Base-by-base conservation (phyloP, 2,888 invertebrate genomes). In the Sipha maydis region DNA sequence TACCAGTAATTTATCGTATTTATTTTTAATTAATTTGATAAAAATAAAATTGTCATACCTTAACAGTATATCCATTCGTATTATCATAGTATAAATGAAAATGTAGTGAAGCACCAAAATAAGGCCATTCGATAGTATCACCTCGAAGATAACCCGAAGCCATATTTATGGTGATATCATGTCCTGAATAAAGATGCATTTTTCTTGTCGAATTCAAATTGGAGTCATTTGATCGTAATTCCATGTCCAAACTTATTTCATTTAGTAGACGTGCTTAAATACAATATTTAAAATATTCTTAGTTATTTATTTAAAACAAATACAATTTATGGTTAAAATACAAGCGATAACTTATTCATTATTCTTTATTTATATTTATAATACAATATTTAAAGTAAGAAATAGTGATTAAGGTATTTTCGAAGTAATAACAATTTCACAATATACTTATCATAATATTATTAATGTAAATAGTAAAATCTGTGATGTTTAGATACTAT, bases 121-220 rank as follows among this genome's bases (percentile, higher is more conserved):
- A 17, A 9, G 61, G n/a, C 4, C 21, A 9, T 11, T 75, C 38
- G 41, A 82, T 31, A 11, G 11, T 17, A 67, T 75, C 31, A 7
- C 31, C 19, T 11, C 4, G 34, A 34, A 88, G 25, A 88, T 76
- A 48, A 11, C 11, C 21, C 67, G 41, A 31, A 48, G 19, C 1
- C 17, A 4, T 28, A 25, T 3, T 3, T 48, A 88, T 1, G 61
- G 31, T 82, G 19, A 67, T 31, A 48, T 88, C 88, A 25, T 88
- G 88, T 19, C 88, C 88, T 0, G 88, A 82, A 82, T 88, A 88
- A 31, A 88, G 34, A 67, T 82, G 25, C 80, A 88, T 88, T 41
- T 88, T 88, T 41, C 82, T 38, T n/a, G 21, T 34, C 7, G 21
- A 19, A 76, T 82, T 17, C 25, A 34, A 3, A 34, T 61, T 77